A percentile compares a stretch with the other conserved stretches of the same genome.
These are phyloP conservation scores for Sarcophaga bullata DNA, from an alignment of 1,140 invertebrate species.

Conservation along the genomic window DNA sequence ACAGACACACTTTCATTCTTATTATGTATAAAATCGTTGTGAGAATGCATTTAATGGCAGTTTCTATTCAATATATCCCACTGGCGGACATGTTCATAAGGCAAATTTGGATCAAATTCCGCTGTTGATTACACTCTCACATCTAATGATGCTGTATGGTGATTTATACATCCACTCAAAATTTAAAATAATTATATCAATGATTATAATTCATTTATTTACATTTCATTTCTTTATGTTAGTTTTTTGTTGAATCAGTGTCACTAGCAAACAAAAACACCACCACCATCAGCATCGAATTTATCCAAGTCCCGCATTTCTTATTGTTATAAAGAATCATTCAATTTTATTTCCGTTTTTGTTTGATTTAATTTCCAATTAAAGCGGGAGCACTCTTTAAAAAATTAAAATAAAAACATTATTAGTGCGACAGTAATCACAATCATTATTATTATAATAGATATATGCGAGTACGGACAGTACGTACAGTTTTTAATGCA, in stretches of 20 bases:
- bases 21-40: too few relatives aligned
- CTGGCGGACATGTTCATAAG: too few relatives aligned
- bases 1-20: too few relatives aligned
- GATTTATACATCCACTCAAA: constrained; percentile 4
- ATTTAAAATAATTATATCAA: constrained; percentile 1
- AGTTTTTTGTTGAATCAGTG: not conserved
- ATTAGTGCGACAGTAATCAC: not conserved
- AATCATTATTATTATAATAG: too few relatives aligned
- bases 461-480: too few relatives aligned
- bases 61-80: too few relatives aligned
- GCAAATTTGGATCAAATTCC: too few relatives aligned
- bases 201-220: not conserved
- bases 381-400: not conserved
- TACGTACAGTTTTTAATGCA: too few relatives aligned
- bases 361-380: not conserved
- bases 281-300: not conserved
- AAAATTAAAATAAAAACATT: not conserved
- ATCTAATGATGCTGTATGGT: not conserved
- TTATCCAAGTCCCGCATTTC: constrained; percentile 1
- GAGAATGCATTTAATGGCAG: too few relatives aligned
- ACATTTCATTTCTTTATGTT: not conserved
- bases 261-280: not conserved
- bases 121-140: not conserved
- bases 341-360: not conserved
- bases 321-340: not conserved